Conservation (phyloP, 2,888 invertebrate genomes). For the Pseudoips prasinana region DNA sequence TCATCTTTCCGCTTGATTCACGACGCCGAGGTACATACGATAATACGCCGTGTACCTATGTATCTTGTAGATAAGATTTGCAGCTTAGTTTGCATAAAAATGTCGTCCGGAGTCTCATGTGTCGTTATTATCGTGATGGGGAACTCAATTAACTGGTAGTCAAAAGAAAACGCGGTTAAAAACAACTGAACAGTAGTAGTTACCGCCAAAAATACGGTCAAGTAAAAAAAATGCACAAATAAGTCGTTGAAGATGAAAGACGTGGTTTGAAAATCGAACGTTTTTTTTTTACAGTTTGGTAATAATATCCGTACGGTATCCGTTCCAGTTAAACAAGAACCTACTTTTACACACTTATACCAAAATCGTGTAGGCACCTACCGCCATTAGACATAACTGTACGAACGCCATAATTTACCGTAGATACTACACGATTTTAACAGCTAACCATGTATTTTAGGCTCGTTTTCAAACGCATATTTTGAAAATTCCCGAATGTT, state of each 20-base stretch:
- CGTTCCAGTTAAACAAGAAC: conserved; percentile 20
- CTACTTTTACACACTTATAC: conserved; percentile 27
- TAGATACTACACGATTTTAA: conserved; percentile 32
- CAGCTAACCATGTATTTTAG: conserved; percentile 19
- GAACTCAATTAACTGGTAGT: too few species aligned
- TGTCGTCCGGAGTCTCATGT: conserved; percentile 25
- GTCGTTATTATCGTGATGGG: conserved; percentile 5
- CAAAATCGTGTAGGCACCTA: conserved; percentile 29
- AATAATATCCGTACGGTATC: conserved; percentile 2
- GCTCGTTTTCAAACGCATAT: conserved; percentile 2
- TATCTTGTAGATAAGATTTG: conserved; percentile 29
- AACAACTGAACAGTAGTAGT: too few species aligned
- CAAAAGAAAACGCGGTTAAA: too few species aligned
- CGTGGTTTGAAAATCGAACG: too few species aligned
- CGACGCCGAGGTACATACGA: conserved; percentile 17
- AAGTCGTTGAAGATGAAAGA: too few species aligned
- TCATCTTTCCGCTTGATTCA: conserved; percentile 77
- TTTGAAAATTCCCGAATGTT: neutral
- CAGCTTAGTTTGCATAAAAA: conserved; percentile 33
- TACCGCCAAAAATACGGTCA: too few species aligned
- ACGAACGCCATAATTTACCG: conserved; percentile 32
- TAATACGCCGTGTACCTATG: conserved; percentile 11
- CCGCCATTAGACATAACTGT: conserved; percentile 33
- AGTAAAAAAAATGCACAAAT: too few species aligned
- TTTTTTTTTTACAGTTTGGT: too few species aligned